Conservation (phyloP, 2,797 vertebrate genomes). For the Oreochromis mossambicus region DNA sequence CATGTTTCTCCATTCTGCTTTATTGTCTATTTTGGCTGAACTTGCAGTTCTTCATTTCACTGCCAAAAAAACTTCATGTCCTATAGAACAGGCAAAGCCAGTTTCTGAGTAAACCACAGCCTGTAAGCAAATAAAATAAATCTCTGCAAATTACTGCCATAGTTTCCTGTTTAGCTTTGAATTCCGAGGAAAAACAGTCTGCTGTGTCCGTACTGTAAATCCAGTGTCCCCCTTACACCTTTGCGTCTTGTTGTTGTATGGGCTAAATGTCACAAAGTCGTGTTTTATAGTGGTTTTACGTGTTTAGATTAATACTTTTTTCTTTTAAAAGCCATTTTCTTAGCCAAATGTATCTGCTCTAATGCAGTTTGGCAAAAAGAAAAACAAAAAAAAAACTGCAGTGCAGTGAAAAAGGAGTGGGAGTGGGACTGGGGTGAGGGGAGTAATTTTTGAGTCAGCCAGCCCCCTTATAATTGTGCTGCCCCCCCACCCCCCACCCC, state of each 20-base stretch:
- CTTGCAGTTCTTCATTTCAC: constrained; percentile 78
- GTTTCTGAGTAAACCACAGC: constrained; percentile 67
- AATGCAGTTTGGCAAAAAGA: constrained; percentile 38
- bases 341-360: constrained; percentile 5
- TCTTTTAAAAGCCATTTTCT: constrained; percentile 11
- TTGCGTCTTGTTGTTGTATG: background rate
- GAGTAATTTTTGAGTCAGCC: constrained; percentile 54
- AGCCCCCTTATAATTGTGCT: constrained; percentile 50
- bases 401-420: constrained; percentile 58
- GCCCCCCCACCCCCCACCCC: constrained; percentile 6
- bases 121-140: constrained; percentile 73
- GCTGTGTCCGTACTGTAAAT: constrained; percentile 45
- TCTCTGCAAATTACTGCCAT: constrained; percentile 58
- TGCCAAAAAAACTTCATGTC: constrained; percentile 82
- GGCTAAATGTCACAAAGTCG: background rate
- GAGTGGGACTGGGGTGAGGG: constrained; percentile 39
- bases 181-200: constrained; percentile 42
- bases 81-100: constrained; percentile 73
- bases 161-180: constrained; percentile 70
- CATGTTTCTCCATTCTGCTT: constrained; percentile 85
- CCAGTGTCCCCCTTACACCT: constrained; percentile 9
- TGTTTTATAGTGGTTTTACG: constrained; percentile 7
- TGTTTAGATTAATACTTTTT: constrained; percentile 9
- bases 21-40: constrained; percentile 96
- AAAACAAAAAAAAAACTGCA: constrained; percentile 43